Evolutionary conservation across 2,797 vertebrate species (phyloP), one percentile per base, ranked within the genome.

Genomic region (Spea hammondii): DNA sequence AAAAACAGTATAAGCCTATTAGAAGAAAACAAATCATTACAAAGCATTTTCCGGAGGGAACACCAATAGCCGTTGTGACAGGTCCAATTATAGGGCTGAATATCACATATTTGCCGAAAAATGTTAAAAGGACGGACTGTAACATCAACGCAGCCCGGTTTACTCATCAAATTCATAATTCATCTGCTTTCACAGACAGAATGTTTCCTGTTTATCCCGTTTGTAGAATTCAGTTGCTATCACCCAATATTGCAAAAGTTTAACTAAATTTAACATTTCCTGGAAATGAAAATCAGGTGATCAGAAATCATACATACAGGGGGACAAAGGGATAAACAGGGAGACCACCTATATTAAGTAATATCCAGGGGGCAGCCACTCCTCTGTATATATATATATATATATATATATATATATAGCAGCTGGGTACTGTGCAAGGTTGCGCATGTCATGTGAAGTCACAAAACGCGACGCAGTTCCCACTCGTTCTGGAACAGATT

Each of bases 21-120:
- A 78, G 68, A 77, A 64, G 75, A 82, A 77, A 82, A 82, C 80
- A 82, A 82, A 82, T 82, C 80, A 78, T 82, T 82, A 82, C 54
- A 53, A 50, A 67, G 62, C 50, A 78, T 82, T 78, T 82, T 82
- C 80, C 75, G 72, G 70, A 60, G 71, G 70, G 70, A 82, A 69
- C 70, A 70, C 66, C 75, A 77, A 65, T 77, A 47, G 65, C 70
- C 57, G 70, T 47, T 45, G 54, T n/a, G 70, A 82, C 75, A 78
- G 70, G 65, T 74, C 80, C 65, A 77, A 82, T 82, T 82, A 82
- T 70, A 77, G 65, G 44, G 49, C 71, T 4, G 12, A 6, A 44
- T 13, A n/a, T 13, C 62, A 48, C 49, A 47, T 55, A 64, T 65
- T 17, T 68, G 55, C 14, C 32, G 17, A n/a, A 55, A 74, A 14